phyloP scores from a whole-genome alignment of 2,888 invertebrate species.

The Pemphredon lugubris region DNA sequence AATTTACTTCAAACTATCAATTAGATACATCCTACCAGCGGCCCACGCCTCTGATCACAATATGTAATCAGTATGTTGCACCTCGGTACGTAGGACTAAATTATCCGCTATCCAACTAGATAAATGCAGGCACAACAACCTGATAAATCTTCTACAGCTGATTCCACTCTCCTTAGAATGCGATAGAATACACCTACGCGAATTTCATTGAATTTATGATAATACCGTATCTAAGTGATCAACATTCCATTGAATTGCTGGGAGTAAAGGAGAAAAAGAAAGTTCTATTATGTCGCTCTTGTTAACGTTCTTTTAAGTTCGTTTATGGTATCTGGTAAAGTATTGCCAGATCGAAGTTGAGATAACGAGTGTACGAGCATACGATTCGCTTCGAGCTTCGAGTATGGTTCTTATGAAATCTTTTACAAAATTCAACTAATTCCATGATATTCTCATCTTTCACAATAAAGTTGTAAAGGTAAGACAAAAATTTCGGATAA shows the following conservation, averaged over 20 bases:
- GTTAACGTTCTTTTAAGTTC: neutral
- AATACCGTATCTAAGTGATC: conserved; percentile 37
- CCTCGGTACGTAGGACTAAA: conserved; percentile 56
- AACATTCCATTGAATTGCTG: conserved; percentile 29
- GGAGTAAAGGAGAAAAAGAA: neutral
- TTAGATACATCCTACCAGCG: conserved; percentile 50
- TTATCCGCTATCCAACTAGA: conserved; percentile 50
- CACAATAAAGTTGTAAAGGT: too few relatives aligned
- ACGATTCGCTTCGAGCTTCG: neutral
- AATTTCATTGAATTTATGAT: conserved; percentile 34
- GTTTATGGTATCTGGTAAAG: neutral
- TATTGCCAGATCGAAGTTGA: neutral
- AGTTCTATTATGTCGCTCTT: conserved; percentile 2
- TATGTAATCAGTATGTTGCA: conserved; percentile 57
- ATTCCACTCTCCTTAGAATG: conserved; percentile 32
- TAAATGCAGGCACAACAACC: conserved; percentile 48
- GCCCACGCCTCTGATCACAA: conserved; percentile 51
- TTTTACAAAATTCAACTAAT: too few relatives aligned
- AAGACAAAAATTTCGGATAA: too few relatives aligned
- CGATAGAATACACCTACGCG: conserved; percentile 45
- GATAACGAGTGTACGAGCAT: neutral
- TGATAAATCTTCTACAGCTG: conserved; percentile 52
- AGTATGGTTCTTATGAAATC: too few relatives aligned
- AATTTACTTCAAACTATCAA: conserved; percentile 58
- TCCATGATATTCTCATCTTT: too few relatives aligned